Evolutionary conservation across 2,113 vertebrate species (phyloP).

Genomic region (Lepus europaeus): DNA sequence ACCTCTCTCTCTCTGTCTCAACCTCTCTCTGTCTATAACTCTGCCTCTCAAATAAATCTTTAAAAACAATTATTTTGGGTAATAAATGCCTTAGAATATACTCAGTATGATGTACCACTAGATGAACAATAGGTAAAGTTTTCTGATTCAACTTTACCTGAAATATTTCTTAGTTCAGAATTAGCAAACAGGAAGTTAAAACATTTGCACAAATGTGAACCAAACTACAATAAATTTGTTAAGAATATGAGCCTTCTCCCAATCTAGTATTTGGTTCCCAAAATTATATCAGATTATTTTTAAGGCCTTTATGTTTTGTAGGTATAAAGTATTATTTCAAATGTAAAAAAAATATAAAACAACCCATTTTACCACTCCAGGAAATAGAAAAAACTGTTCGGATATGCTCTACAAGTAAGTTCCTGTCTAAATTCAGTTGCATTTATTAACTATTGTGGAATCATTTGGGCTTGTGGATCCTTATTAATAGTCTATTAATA

Average conservation of each 20-base stretch:
- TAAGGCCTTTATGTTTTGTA: neutral
- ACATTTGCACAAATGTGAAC: neutral
- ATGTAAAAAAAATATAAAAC: neutral
- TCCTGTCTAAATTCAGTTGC: slow-evolving; percentile 5
- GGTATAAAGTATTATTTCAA: neutral
- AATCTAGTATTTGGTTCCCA: neutral
- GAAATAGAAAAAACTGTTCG: neutral
- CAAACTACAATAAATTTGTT: slow-evolving; percentile 52
- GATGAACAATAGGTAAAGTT: neutral
- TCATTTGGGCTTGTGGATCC: neutral
- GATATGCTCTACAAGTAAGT: neutral
- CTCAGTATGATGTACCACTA: slow-evolving; percentile 46
- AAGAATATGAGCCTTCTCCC: neutral
- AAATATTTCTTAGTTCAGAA: slow-evolving; percentile 24
- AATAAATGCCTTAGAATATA: slow-evolving; percentile 48
- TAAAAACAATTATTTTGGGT: neutral
- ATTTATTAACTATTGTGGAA: neutral
- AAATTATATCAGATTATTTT: neutral
- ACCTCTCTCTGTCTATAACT: too few species aligned
- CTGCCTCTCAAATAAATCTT: too few species aligned
- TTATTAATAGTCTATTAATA: neutral
- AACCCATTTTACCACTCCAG: neutral
- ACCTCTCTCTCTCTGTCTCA: too few species aligned
- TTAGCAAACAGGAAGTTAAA: neutral
- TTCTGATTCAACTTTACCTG: slow-evolving; percentile 25